phyloP scores from a whole-genome alignment of 1,140 invertebrate genomes.

The Lepidurus packardi region DNA sequence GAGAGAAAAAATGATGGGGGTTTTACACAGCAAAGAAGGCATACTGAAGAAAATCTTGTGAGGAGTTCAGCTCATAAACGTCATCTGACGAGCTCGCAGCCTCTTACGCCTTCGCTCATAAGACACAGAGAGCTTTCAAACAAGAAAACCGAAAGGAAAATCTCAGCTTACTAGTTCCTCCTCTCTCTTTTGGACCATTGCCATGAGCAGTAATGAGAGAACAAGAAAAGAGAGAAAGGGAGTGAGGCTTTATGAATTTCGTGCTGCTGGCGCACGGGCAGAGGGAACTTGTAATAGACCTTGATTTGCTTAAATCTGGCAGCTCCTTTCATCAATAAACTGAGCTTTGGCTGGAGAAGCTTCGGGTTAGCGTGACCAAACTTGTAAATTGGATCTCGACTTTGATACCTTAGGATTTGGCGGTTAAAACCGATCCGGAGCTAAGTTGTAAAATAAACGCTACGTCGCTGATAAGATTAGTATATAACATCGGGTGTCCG shows the following conservation, averaged over 20 bases:
- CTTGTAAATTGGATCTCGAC: not conserved
- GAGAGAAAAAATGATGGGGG: too few species aligned
- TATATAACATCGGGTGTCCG: too few species aligned
- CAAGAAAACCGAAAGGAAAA: not conserved
- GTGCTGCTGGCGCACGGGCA: not conserved
- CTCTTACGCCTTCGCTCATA: not conserved
- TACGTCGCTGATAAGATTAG: too few species aligned
- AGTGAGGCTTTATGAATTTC: not conserved
- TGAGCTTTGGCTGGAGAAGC: not conserved
- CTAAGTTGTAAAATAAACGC: too few species aligned
- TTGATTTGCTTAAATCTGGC: conserved; percentile 11
- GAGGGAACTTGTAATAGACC: not conserved
- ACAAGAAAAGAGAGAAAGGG: not conserved
- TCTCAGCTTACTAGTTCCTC: conserved; percentile 5
- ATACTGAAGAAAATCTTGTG: not conserved
- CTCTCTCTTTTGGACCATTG: conserved; percentile 4
- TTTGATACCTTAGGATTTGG: not conserved
- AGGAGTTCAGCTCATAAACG: not conserved
- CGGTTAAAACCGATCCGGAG: too few species aligned
- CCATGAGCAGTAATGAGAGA: conserved; percentile 3
- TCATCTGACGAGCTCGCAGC: not conserved
- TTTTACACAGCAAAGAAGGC: not conserved
- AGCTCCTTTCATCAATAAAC: not conserved
- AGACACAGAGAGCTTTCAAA: not conserved
- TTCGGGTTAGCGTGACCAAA: not conserved